These are phyloP conservation scores for Steatocranus sp. DNA, from an alignment of 2,797 vertebrate species.

Conservation along the genomic window DNA sequence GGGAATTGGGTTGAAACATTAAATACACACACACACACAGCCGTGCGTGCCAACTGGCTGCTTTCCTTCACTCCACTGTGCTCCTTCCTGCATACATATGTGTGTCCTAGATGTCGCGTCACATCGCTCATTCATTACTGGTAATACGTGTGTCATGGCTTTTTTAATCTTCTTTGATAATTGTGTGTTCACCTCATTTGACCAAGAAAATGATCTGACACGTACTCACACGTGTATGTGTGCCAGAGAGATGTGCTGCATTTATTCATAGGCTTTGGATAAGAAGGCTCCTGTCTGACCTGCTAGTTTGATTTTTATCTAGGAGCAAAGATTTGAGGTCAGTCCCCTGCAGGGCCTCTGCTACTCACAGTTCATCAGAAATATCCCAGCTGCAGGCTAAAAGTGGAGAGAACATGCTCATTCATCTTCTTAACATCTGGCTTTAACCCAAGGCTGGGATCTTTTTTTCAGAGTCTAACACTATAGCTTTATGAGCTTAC, in stretches of 20 bases:
- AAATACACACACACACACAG: neutral
- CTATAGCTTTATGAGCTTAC: neutral
- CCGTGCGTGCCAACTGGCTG: neutral
- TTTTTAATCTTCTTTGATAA: neutral
- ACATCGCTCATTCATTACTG: neutral
- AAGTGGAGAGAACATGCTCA: neutral
- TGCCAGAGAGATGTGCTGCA: neutral
- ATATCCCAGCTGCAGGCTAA: neutral
- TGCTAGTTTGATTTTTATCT: slow-evolving; percentile 3
- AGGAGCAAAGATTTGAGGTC: slow-evolving; percentile 35
- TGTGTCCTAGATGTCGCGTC: slow-evolving; percentile 23
- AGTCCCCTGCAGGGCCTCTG: slow-evolving; percentile 4
- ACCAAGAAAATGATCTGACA: neutral
- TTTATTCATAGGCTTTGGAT: slow-evolving; percentile 25
- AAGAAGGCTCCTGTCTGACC: neutral
- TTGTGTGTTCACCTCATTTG: neutral
- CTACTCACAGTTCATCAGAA: slow-evolving; percentile 11
- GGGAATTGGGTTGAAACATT: slow-evolving; percentile 10
- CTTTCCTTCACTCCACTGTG: neutral
- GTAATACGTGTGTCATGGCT: neutral
- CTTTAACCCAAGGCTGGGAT: neutral
- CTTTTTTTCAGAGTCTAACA: neutral
- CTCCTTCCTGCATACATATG: neutral
- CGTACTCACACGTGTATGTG: neutral
- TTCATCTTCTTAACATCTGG: neutral